Conservation (phyloP, 2,113 vertebrate species). For the Murina feae region DNA sequence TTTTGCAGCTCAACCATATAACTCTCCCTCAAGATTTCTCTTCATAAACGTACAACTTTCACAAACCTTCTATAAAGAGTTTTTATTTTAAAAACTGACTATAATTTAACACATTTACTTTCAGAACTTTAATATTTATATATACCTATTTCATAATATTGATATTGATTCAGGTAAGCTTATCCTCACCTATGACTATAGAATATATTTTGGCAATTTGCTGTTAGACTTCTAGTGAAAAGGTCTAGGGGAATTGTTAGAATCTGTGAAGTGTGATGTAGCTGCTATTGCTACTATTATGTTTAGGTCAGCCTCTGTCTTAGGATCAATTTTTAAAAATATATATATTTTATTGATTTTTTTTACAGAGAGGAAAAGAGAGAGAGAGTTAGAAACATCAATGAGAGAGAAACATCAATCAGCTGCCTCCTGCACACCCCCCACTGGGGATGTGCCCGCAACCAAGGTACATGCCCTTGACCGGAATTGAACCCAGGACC, state of each 20-base stretch:
- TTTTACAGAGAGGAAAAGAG: no score
- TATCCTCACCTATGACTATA: background rate
- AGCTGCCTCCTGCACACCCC: no score
- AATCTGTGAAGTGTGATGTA: background rate
- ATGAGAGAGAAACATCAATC: no score
- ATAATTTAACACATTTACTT: background rate
- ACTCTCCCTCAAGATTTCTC: background rate
- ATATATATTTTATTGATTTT: no score
- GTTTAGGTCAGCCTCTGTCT: background rate
- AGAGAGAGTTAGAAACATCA: no score
- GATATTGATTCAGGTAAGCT: background rate
- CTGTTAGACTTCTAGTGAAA: background rate
- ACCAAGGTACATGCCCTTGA: no score
- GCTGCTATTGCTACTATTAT: background rate
- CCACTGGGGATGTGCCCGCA: no score
- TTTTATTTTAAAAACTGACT: background rate
- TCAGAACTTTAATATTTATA: background rate
- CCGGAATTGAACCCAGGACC: no score
- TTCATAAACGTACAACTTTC: background rate
- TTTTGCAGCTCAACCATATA: background rate
- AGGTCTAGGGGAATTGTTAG: background rate
- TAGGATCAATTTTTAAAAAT: background rate
- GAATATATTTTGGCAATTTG: background rate
- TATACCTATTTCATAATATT: background rate
- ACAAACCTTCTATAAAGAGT: background rate